These are phyloP conservation scores for Caenorhabditis sp. DNA, from an alignment of 2,888 invertebrate species.

Conservation along the genomic window DNA sequence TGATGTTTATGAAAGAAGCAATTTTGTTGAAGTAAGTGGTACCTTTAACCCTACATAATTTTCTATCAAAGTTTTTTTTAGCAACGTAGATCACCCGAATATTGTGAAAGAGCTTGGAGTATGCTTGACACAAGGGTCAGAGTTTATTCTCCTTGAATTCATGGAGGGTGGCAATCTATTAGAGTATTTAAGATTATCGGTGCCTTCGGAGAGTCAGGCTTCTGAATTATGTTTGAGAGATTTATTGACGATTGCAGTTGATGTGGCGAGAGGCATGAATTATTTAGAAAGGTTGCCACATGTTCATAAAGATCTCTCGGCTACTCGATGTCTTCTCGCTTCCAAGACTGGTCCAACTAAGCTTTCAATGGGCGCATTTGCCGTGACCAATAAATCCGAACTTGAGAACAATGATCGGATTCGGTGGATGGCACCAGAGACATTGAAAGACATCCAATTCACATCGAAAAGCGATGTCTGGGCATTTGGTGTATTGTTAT, in stretches of 20 bases:
- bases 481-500: slow-evolving; percentile 80
- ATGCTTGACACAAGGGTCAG: slow-evolving; percentile 83
- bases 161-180: slow-evolving; percentile 97
- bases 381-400: slow-evolving; percentile 4
- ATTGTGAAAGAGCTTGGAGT: slow-evolving; percentile 91
- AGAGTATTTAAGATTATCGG: slow-evolving; percentile 81
- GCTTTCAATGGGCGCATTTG: slow-evolving; percentile 15
- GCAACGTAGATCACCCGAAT: slow-evolving; percentile 94
- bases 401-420: slow-evolving; percentile 16
- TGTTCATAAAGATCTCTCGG: slow-evolving; percentile 28
- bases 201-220: slow-evolving; percentile 27
- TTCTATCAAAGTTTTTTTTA: slow-evolving; percentile 39
- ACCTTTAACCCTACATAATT: no score
- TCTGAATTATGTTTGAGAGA: slow-evolving; percentile 80
- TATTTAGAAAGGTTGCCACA: slow-evolving; percentile 83
- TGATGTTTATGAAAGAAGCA: slow-evolving; percentile 94
- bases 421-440: slow-evolving; percentile 98
- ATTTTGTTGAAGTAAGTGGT: slow-evolving; percentile 82
- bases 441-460: slow-evolving; percentile 91
- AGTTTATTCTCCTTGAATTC: slow-evolving; percentile 89
- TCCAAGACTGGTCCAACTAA: slow-evolving; percentile 21
- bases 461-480: slow-evolving; percentile 96
- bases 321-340: slow-evolving; percentile 23
- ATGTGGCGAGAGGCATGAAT: slow-evolving; percentile 91
- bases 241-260: slow-evolving; percentile 89